These are phyloP conservation scores for Emydura subglobosa DNA, from an alignment of 2,113 vertebrate genomes.

Conservation along the genomic window DNA sequence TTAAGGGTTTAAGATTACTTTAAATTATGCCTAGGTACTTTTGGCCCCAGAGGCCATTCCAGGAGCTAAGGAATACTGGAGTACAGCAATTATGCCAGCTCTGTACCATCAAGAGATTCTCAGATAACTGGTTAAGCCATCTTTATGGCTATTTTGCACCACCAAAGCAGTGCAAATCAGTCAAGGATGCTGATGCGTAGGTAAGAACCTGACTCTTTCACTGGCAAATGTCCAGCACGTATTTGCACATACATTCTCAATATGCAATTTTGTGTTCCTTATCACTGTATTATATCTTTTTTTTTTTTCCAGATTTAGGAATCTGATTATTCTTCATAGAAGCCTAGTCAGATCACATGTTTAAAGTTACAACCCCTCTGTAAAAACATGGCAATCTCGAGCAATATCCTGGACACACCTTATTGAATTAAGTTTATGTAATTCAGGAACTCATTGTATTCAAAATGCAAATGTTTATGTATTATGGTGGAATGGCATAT, in stretches of 20 bases:
- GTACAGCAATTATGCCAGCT: not conserved
- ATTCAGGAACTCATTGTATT: not conserved
- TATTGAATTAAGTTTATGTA: not conserved
- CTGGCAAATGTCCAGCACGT: too few relatives aligned
- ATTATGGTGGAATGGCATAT: not conserved
- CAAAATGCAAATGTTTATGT: not conserved
- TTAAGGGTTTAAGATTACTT: not conserved
- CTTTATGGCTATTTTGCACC: not conserved
- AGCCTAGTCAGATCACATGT: not conserved
- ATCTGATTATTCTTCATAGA: not conserved
- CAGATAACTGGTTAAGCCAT: not conserved
- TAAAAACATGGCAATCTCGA: not conserved
- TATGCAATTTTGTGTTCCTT: too few relatives aligned
- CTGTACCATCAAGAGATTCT: not conserved
- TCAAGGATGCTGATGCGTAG: not conserved
- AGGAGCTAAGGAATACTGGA: not conserved
- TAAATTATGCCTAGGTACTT: not conserved
- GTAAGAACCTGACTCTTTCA: not conserved
- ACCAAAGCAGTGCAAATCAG: not conserved
- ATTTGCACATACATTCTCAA: not conserved
- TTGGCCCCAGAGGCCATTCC: not conserved
- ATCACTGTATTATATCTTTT: too few relatives aligned
- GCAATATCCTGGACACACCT: not conserved
- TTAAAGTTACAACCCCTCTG: not conserved
- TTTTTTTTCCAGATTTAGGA: too few relatives aligned